Percentiles rank a stretch among this genome's conserved stretches.
Evolutionary conservation across 2,797 vertebrate species (phyloP).

Genomic region (Orestias chungarensis): DNA sequence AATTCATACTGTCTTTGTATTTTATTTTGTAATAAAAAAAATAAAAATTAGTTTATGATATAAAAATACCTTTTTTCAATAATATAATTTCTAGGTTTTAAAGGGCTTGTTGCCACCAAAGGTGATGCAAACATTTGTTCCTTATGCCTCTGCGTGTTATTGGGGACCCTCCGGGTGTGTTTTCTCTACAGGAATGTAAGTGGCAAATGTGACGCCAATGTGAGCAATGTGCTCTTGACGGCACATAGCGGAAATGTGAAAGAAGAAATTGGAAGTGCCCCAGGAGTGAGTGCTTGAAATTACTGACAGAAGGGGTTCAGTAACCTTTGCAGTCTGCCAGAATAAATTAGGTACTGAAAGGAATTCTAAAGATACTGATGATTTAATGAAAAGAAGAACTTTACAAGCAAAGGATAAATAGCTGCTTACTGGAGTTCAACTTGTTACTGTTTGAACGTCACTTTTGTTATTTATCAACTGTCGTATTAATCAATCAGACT

Average conservation of each 20-base stretch:
- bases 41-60: too few relatives aligned
- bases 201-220: constrained; percentile 62
- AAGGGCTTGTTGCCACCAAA: constrained; percentile 33
- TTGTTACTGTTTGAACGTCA: constrained; percentile 38
- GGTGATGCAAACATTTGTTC: constrained; percentile 42
- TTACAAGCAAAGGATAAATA: constrained; percentile 51
- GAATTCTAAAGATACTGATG: constrained; percentile 70
- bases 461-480: too few relatives aligned
- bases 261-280: constrained; percentile 71
- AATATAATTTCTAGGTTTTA: constrained; percentile 12
- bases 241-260: constrained; percentile 68
- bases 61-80: neutral
- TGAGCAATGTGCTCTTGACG: constrained; percentile 65
- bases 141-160: constrained; percentile 25
- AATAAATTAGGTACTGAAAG: constrained; percentile 75
- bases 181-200: constrained; percentile 66
- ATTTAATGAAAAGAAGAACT: constrained; percentile 65
- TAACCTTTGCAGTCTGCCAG: constrained; percentile 75
- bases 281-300: constrained; percentile 75
- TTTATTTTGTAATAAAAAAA: constrained; percentile 21
- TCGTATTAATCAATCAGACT: too few relatives aligned
- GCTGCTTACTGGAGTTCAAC: constrained; percentile 45
- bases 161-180: constrained; percentile 40
- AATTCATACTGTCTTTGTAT: constrained; percentile 13
- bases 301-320: constrained; percentile 77